Base-by-base conservation (phyloP, 2,888 invertebrate species). In the Caenorhabditis doughertyi region DNA sequence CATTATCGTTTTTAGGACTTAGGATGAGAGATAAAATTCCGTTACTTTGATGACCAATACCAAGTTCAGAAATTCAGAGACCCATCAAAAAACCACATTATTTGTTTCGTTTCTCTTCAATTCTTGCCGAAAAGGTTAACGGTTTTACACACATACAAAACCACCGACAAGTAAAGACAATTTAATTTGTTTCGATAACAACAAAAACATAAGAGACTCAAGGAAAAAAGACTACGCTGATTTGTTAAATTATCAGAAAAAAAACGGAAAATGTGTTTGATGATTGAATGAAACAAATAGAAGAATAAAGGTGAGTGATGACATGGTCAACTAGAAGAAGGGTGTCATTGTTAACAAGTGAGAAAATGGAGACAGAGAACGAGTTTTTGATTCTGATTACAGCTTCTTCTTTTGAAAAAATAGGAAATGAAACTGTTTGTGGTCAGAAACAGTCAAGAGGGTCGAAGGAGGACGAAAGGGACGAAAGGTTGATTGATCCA, bases 331-430 rank as follows among this genome's bases (percentile, higher is more conserved):
- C 64, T 47, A 4, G 44, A 47, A 47, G 44, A 11, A 13, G 73
- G 74, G 74, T 74, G 74, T 74, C 74, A 74, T 74, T 74, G 74
- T 74, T 74, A 74, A 77, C 53, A 77, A 70, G 76, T 60, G 76
- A 76, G 60, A 77, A 60, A 60, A 60, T n/a, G 21, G n/a, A 35
- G n/a, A 25, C 21, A 27, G 25, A 39, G 67, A 77, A 74, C 74
- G 44, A 65, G 74, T 74, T 74, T 72, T 49, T 16, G 8, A 39
- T 53, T 64, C 25, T 60, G 55, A 55, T 74, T 74, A 65, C 74
- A 74, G 65, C 65, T 74, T 74, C 21, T 51, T 29, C 21, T 21
- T 49, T 49, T 49, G 3, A 29, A 29, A 55, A n/a, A 55, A 29
- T n/a, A 49, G n/a, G n/a, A n/a, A n/a, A 47, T 49, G 25, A 65